Evolutionary conservation across 2,888 invertebrate genomes (phyloP), one percentile per base, ranked within the genome.

Genomic region (Drosophila falleni): DNA sequence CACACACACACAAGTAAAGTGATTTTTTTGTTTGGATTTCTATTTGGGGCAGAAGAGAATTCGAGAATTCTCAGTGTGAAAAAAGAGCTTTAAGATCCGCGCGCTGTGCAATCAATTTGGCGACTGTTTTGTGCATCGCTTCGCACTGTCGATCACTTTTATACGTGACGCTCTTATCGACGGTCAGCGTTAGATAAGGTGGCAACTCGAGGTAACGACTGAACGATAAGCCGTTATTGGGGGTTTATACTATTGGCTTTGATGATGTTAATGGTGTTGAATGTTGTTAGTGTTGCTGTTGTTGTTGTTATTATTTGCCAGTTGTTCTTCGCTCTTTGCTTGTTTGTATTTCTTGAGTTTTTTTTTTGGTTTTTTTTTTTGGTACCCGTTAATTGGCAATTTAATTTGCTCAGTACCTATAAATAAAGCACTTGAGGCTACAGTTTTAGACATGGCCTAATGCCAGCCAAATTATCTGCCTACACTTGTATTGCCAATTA

Each of bases 161-260:
- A 83, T 83, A 83, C 72, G 67, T 35, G 49, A 26, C 60, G 39
- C 31, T 61, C 68, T 83, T 83, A 83, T 83, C 83, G 80, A 46
- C 88, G 83, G 86, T 86, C 82, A 88, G 83, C 71, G 26, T 49
- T 70, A 78, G 76, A 76, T 76, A 76, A 76, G 76, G 62, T n/a
- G 39, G 35, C 46, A 47, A 54, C 54, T 63, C 37, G 50, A 26
- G 67, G 44, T 55, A 47, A 64, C 58, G 46, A 69, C 79, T 76
- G 76, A 76, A 78, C 76, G 76, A 76, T 76, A 76, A 76, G 76
- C 79, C 53, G 33, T 46, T 13, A 39, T 39, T 39, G 16, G 39
- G 31, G 31, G 31, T 39, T 51, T 51, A 51, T 51, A 23, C 19
- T 50, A 35, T 35, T 50, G 50, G 50, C 50, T 35, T n/a, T 33